Evolutionary conservation across 2,113 vertebrate species (phyloP).

Genomic region (Chamaea fasciata): DNA sequence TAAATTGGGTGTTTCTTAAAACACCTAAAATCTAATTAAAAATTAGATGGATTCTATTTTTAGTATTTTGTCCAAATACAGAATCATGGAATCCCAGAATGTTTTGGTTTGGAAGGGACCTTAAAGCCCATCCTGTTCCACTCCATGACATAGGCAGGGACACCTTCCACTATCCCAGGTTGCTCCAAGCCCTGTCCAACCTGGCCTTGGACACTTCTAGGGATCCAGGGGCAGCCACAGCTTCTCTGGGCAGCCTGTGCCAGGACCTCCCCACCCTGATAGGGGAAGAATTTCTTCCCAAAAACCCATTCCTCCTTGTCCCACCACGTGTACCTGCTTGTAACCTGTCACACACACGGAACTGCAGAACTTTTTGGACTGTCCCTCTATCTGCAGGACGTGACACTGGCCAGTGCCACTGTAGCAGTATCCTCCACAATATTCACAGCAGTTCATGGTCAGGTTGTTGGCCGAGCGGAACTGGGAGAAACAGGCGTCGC

Average conservation of each 20-base stretch:
- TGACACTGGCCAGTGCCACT: constrained; percentile 82
- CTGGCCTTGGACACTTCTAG: neutral
- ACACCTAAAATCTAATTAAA: neutral
- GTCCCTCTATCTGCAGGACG: constrained; percentile 83
- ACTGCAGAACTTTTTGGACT: constrained; percentile 88
- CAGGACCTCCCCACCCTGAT: accelerated
- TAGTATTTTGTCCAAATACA: neutral
- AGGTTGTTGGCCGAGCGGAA: constrained; percentile 90
- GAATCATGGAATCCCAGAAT: neutral
- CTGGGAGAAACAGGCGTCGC: constrained; percentile 88
- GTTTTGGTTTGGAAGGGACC: neutral
- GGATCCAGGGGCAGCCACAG: neutral
- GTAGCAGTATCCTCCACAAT: constrained; percentile 86
- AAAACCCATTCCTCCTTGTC: neutral
- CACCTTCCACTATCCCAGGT: accelerated
- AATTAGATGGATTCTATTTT: neutral
- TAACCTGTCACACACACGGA: constrained; percentile 79
- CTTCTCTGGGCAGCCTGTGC: neutral
- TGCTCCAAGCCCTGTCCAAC: neutral
- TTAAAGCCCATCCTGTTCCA: neutral
- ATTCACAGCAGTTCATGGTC: constrained; percentile 89
- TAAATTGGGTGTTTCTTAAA: neutral
- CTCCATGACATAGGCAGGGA: neutral
- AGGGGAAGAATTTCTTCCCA: neutral
- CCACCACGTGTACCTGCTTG: constrained; percentile 79